These are phyloP conservation scores for Andrena flavipes DNA, from an alignment of 2,888 invertebrate species.

Conservation along the genomic window DNA sequence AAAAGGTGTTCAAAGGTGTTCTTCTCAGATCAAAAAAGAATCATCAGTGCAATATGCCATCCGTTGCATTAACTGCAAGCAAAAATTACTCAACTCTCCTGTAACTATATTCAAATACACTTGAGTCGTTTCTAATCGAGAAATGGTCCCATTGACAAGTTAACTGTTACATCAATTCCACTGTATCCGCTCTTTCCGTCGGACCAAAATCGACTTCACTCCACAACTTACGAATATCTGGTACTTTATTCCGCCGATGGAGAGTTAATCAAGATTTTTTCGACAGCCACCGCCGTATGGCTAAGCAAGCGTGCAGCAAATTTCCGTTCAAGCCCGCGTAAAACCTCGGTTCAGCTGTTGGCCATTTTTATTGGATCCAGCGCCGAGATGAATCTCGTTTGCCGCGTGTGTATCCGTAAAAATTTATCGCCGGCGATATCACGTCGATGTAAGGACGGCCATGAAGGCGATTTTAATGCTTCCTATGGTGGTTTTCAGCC, in stretches of 20 bases:
- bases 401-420: constrained; percentile 15
- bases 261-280: neutral
- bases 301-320: constrained; percentile 7
- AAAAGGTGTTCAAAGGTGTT: neutral
- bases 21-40: too few relatives aligned
- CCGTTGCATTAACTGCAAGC: too few relatives aligned
- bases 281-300: neutral
- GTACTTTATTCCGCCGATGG: neutral
- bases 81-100: too few relatives aligned
- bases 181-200: too few relatives aligned
- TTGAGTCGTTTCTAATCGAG: too few relatives aligned
- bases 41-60: too few relatives aligned
- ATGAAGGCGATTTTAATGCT: constrained; percentile 52
- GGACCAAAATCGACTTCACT: too few relatives aligned
- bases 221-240: neutral
- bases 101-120: too few relatives aligned
- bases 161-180: too few relatives aligned
- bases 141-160: too few relatives aligned
- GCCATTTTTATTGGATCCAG: constrained; percentile 35
- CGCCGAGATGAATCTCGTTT: constrained; percentile 32
- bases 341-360: constrained; percentile 1
- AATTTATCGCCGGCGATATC: constrained; percentile 50
- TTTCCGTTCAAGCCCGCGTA: neutral
- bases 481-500: constrained; percentile 16
- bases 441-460: constrained; percentile 38